Evolutionary conservation across 2,797 vertebrate genomes (phyloP).

Genomic region (Danio albolineatus): DNA sequence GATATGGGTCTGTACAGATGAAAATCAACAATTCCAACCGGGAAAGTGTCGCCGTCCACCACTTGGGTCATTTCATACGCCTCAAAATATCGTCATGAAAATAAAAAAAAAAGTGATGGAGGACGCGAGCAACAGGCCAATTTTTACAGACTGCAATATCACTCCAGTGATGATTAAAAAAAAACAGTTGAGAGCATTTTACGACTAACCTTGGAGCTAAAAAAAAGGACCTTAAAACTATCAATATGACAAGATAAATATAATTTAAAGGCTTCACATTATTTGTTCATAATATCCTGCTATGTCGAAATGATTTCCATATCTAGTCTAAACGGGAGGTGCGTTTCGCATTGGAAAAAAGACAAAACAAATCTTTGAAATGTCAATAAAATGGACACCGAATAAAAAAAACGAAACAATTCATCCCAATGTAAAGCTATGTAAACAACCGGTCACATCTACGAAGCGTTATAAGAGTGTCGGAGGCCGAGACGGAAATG

Average conservation of each 20-base stretch:
- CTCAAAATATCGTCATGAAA: constrained; percentile 27
- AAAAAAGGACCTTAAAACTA: constrained; percentile 24
- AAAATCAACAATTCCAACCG: constrained; percentile 45
- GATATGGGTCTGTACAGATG: constrained; percentile 63
- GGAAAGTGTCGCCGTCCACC: constrained; percentile 48
- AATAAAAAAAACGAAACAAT: constrained; percentile 35
- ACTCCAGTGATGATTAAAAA: constrained; percentile 53
- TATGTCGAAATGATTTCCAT: constrained; percentile 45
- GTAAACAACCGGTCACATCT: constrained; percentile 74
- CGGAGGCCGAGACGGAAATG: constrained; percentile 64
- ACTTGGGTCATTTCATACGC: constrained; percentile 42
- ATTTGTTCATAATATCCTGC: constrained; percentile 49
- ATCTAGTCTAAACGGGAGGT: constrained; percentile 5
- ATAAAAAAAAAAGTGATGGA: not conserved
- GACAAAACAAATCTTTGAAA: constrained; percentile 25
- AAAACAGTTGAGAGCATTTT: constrained; percentile 40
- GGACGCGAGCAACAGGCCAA: constrained; percentile 39
- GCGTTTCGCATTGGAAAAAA: constrained; percentile 22
- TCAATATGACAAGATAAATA: constrained; percentile 60
- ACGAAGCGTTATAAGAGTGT: constrained; percentile 40
- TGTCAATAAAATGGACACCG: constrained; percentile 40
- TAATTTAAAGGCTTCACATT: constrained; percentile 64
- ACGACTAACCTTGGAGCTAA: constrained; percentile 42
- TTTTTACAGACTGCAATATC: constrained; percentile 41
- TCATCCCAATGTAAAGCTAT: constrained; percentile 58